Conservation (phyloP, 2,113 vertebrate genomes). For the Oncorhynchus mykiss region DNA sequence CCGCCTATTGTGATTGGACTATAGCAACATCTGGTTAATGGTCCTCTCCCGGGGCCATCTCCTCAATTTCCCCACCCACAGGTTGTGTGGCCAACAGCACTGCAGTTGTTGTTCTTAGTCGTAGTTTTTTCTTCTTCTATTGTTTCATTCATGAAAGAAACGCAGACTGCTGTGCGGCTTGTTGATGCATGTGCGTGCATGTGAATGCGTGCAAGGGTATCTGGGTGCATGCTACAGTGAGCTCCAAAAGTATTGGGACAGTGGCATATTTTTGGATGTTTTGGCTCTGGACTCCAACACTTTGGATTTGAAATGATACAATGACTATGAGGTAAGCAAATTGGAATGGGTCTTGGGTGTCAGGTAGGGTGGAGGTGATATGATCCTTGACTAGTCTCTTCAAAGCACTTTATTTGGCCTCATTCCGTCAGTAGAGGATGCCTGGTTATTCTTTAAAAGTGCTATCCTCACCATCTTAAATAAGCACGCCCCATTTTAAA, state of each 20-base stretch:
- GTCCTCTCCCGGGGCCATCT: slow-evolving; percentile 51
- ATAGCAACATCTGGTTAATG: slow-evolving; percentile 83
- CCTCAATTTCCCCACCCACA: slow-evolving; percentile 43
- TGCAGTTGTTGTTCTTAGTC: slow-evolving; percentile 1
- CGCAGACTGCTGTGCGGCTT: not conserved
- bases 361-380: no score
- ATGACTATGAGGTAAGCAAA: no score
- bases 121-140: not conserved
- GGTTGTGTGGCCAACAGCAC: slow-evolving; percentile 2
- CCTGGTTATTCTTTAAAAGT: no score
- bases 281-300: not conserved
- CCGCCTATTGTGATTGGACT: slow-evolving; percentile 50
- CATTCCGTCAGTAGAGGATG: no score
- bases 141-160: not conserved
- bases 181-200: slow-evolving; percentile 12
- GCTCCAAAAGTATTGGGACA: no score
- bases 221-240: not conserved
- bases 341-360: no score
- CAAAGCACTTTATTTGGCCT: no score
- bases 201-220: not conserved
- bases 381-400: no score
- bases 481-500: no score
- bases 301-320: no score
- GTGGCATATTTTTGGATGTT: not conserved
- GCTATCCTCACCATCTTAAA: no score